A percentile compares a stretch with the other conserved stretches of the same genome.
phyloP scores from a whole-genome alignment of 92 coral and sea anemone species.

The Palythoa heliodiscus region DNA sequence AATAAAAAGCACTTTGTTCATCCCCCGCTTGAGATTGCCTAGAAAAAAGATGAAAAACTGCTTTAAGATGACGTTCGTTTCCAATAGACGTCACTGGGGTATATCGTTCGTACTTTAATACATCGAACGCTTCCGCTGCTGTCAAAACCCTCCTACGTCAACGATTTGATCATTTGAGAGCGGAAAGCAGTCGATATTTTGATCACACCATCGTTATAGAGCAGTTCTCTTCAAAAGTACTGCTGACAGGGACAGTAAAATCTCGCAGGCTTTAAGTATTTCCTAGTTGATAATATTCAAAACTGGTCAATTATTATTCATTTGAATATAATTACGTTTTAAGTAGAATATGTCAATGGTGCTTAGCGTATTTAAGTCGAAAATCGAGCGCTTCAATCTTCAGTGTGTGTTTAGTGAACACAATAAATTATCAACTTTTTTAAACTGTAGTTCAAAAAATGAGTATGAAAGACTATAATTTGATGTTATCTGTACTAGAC shows the following conservation, averaged over 20 bases:
- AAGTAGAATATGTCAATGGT: neutral
- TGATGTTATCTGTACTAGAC: neutral
- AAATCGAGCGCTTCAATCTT: neutral
- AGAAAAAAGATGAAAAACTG: conserved; percentile 3
- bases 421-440: conserved; percentile 52
- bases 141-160: conserved; percentile 20
- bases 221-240: neutral
- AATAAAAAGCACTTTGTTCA: neutral
- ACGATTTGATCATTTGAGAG: conserved; percentile 22
- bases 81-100: conserved; percentile 26
- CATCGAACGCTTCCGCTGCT: conserved; percentile 33
- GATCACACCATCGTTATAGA: neutral
- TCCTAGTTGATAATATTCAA: neutral
- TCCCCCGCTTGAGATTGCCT: conserved; percentile 19
- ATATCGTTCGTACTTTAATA: conserved; percentile 16
- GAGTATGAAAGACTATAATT: neutral
- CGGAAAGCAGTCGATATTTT: conserved; percentile 17
- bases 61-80: conserved; percentile 7
- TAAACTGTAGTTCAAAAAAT: neutral
- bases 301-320: neutral
- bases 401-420: conserved; percentile 33
- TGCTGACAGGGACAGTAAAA: neutral
- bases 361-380: neutral
- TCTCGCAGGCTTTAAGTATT: neutral
- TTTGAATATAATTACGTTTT: conserved; percentile 7